Evolutionary conservation across 2,113 vertebrate genomes (phyloP).

Genomic region (Butorides virescens): DNA sequence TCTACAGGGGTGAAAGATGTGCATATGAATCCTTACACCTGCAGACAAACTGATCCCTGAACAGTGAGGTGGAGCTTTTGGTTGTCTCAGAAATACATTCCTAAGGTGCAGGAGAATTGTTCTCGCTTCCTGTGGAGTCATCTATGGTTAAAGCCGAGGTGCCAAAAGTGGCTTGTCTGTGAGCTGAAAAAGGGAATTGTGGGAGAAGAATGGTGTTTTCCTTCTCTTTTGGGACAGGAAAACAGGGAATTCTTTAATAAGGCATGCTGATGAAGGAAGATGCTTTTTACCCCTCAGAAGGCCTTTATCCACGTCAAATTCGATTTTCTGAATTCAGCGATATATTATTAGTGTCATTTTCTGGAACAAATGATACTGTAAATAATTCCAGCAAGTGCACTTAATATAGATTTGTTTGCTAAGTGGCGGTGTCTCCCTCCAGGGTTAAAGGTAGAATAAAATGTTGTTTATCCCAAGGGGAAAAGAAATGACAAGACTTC

Average conservation of each 20-base stretch:
- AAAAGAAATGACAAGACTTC: background rate
- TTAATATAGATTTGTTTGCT: constrained; percentile 63
- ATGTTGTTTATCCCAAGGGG: background rate
- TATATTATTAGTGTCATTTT: constrained; percentile 53
- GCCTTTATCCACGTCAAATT: constrained; percentile 24
- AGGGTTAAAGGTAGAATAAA: constrained; percentile 50
- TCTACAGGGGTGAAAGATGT: background rate
- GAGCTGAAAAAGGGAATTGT: background rate
- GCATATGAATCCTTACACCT: background rate
- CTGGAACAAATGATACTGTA: constrained; percentile 57
- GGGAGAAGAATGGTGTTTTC: background rate
- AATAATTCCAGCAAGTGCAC: constrained; percentile 69
- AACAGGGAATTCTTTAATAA: background rate
- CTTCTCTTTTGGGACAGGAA: background rate
- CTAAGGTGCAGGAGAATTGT: background rate
- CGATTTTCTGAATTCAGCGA: constrained; percentile 12
- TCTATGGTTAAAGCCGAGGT: background rate
- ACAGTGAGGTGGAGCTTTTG: background rate
- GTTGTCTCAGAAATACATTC: background rate
- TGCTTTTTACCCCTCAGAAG: constrained; percentile 18
- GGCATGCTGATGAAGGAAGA: background rate
- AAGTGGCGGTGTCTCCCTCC: background rate
- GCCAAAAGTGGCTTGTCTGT: background rate
- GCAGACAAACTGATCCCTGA: background rate
- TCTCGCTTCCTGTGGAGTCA: background rate